Base-by-base conservation (phyloP, 2,113 vertebrate species). In the Grallaria varia region DNA sequence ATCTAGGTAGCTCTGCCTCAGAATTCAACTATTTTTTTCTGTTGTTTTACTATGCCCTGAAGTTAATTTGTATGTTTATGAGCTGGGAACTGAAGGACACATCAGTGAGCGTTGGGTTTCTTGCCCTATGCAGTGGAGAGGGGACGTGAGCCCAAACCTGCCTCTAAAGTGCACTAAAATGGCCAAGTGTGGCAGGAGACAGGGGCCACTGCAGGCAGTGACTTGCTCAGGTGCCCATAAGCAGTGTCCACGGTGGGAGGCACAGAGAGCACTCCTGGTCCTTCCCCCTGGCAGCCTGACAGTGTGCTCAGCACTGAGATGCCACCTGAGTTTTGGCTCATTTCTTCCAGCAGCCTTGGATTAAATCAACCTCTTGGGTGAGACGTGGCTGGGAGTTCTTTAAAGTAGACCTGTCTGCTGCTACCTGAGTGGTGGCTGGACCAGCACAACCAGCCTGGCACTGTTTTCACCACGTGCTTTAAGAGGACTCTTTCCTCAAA, bases 381-480 rank as follows among this genome's bases (percentile, higher is more conserved):
- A 59, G 55, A 52, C 0, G 0, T 68, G 33, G 17, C 49, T 69
- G 50, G 18, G 42, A 40, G 30, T 19, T 77, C 45, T n/a, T 50
- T 11, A 25, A 55, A 58, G 21, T 2, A 74, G 69, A 62, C n/a
- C 24, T 74, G 15, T 50, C 39, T 60, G 50, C 56, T 87, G 55
- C 55, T 87, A 33, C 35, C 4, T 50, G 50, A 37, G 45, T 7
- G 20, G 49, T 47, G 55, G 86, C 74, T 78, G 74, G 40, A 62
- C 21, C 74, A 69, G 52, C 64, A 53, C 1, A 12, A 73, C 53
- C 77, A 69, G 27, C 40, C 27, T 64, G 59, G 55, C 15, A 9
- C 69, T 56, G 23, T 30, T 84, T 21, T 64, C 44, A 68, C 30
- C 21, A 14, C 3, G 10, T 33, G 25, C 37, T 90, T 87, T 56